Evolutionary conservation across 1,140 invertebrate species (phyloP), one percentile per base, ranked within the genome.

Genomic region (Pteromalus puparum): DNA sequence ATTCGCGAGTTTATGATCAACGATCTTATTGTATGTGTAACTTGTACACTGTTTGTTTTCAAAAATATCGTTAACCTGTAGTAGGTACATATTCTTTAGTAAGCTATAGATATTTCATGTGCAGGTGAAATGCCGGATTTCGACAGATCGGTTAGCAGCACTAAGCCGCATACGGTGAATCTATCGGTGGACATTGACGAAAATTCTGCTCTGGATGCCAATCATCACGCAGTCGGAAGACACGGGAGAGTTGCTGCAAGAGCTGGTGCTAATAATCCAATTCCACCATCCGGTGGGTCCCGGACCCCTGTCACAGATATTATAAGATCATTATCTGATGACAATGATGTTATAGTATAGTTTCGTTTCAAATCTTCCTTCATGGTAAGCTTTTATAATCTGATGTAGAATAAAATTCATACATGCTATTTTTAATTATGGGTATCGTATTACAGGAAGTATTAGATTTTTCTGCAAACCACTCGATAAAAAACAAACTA

Each of bases 71-170:
- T n/a, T n/a, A 61, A 61, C 18, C 18, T 61, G 5, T 21, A 61
- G 46, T 1, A 1, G 2, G 15, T 30, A 72, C 9, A 28, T 72
- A 30, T 72, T 72, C 34, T 74, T 53, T 28, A 46, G 42, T 68
- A 70, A 77, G 46, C 38, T 0, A 79, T 72, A 82, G 67, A 83
- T 70, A 10, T 68, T 83, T 83, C 28, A 83, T 88, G 48, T 61
- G 38, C 26, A 93, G 92, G 91, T 70, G 91, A 92, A 86, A 73
- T 88, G 70, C 87, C 90, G 0, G 89, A 91, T 72, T 74, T 91
- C 21, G 91, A 93, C 53, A 87, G 85, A 81, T 92, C 92, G 2
- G 86, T 88, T n/a, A 91, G 90, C 85, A 92, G 90, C 81, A 91
- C 89, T 0, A 90, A 90, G 42, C 89, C 89, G 7, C 89, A 90